Percentiles rank a stretch among this genome's conserved stretches.
Conservation (phyloP, 2,888 invertebrate genomes). For the Dimorphilus gyrociliatus region DNA sequence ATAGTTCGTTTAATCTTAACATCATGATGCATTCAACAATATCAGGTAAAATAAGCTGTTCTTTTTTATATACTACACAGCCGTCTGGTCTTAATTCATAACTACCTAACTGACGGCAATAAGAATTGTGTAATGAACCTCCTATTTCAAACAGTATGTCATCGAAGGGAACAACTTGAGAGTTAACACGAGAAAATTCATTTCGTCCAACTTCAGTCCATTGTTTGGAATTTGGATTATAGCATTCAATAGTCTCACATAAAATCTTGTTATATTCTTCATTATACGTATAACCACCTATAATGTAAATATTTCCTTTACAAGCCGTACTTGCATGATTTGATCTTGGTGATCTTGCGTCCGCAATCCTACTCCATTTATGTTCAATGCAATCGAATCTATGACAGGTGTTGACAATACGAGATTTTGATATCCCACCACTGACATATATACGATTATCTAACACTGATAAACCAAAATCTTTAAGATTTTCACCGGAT, state of each 20-base stretch:
- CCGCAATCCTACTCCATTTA: slow-evolving; percentile 21
- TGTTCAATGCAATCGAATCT: slow-evolving; percentile 26
- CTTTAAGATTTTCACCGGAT: no score
- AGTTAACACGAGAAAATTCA: slow-evolving; percentile 28
- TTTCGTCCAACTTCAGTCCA: slow-evolving; percentile 27
- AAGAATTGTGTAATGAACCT: no score
- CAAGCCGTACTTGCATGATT: slow-evolving; percentile 26
- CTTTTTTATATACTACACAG: slow-evolving; percentile 18
- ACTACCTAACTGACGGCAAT: neutral
- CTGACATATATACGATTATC: slow-evolving; percentile 27
- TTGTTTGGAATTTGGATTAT: slow-evolving; percentile 17
- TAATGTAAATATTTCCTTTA: slow-evolving; percentile 23
- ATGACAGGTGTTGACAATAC: slow-evolving; percentile 25
- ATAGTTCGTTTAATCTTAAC: slow-evolving; percentile 24
- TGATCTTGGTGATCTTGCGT: slow-evolving; percentile 28
- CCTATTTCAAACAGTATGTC: slow-evolving; percentile 30
- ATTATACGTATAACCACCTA: slow-evolving; percentile 27
- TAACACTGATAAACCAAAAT: slow-evolving; percentile 24
- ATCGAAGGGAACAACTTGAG: slow-evolving; percentile 23
- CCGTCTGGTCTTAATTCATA: neutral
- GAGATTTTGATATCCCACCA: slow-evolving; percentile 28
- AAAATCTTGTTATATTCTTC: slow-evolving; percentile 16
- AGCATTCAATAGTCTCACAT: slow-evolving; percentile 30
- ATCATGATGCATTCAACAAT: slow-evolving; percentile 27
- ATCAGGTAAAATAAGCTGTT: slow-evolving; percentile 31